Evolutionary conservation across 2,888 invertebrate species (phyloP).

Genomic region (Chydorus sphaericus): DNA sequence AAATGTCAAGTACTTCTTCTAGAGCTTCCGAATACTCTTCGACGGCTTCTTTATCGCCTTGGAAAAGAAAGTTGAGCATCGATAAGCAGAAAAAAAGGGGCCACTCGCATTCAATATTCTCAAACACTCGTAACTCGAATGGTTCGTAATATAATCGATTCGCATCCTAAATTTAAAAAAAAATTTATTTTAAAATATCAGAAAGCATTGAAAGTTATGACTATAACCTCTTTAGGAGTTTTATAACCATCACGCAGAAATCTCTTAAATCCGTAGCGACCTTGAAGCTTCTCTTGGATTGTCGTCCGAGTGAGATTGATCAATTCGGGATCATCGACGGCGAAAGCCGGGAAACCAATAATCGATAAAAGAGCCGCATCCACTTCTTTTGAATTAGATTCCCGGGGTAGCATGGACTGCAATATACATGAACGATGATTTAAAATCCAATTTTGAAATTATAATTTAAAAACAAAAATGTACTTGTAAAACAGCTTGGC

Average conservation of each 20-base stretch:
- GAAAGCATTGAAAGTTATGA: not conserved
- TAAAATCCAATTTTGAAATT: not conserved
- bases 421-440: slow-evolving; percentile 18
- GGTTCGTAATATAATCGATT: slow-evolving; percentile 87
- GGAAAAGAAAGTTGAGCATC: slow-evolving; percentile 82
- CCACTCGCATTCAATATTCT: slow-evolving; percentile 99
- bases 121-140: slow-evolving; percentile 94
- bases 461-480: slow-evolving; percentile 1
- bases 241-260: slow-evolving; percentile 87
- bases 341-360: slow-evolving; percentile 96
- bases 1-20: slow-evolving; percentile 39
- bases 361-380: slow-evolving; percentile 89
- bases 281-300: slow-evolving; percentile 69
- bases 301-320: slow-evolving; percentile 70
- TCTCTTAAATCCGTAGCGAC: slow-evolving; percentile 86
- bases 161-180: slow-evolving; percentile 33
- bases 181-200: not conserved
- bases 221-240: slow-evolving; percentile 52
- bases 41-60: slow-evolving; percentile 61
- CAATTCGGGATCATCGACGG: slow-evolving; percentile 85
- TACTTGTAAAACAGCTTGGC: slow-evolving; percentile 82
- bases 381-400: slow-evolving; percentile 84
- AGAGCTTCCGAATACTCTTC: slow-evolving; percentile 55
- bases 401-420: slow-evolving; percentile 73
- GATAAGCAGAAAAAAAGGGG: slow-evolving; percentile 90